These are phyloP conservation scores for Philopedon plagiatum DNA, from an alignment of 2,888 invertebrate genomes.

Conservation along the genomic window DNA sequence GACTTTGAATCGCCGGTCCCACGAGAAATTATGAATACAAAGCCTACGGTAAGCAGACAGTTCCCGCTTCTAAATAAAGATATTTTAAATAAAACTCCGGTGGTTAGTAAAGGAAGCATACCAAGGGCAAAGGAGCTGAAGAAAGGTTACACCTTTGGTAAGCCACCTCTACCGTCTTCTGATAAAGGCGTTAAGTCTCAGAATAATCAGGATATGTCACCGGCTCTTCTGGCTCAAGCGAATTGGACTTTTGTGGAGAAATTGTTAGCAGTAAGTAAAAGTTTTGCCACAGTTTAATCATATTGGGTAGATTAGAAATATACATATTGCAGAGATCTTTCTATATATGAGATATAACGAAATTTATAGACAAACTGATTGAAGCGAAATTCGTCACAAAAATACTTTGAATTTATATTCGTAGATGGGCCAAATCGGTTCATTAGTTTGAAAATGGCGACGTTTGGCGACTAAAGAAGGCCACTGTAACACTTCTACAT, in stretches of 20 bases:
- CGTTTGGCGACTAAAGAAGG: too few relatives aligned
- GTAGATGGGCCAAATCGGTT: too few relatives aligned
- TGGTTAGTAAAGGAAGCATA: slow-evolving; percentile 68
- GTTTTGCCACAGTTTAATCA: too few relatives aligned
- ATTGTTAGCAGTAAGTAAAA: slow-evolving; percentile 83
- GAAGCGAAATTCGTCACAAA: too few relatives aligned
- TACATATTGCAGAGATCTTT: too few relatives aligned
- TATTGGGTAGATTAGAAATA: too few relatives aligned
- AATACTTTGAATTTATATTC: too few relatives aligned
- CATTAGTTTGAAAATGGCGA: too few relatives aligned
- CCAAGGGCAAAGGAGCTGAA: slow-evolving; percentile 66
- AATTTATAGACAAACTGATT: too few relatives aligned
- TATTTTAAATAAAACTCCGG: slow-evolving; percentile 82
- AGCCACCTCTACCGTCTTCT: slow-evolving; percentile 54
- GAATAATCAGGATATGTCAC: slow-evolving; percentile 75
- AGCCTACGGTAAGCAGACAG: slow-evolving; percentile 72
- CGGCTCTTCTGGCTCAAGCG: slow-evolving; percentile 93
- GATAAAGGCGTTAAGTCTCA: slow-evolving; percentile 54
- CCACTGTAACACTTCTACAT: too few relatives aligned
- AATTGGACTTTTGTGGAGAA: slow-evolving; percentile 99
- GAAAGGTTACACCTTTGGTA: slow-evolving; percentile 60
- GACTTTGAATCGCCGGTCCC: slow-evolving; percentile 90
- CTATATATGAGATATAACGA: too few relatives aligned
- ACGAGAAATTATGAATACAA: slow-evolving; percentile 82
- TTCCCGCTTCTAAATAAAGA: slow-evolving; percentile 89